Evolutionary conservation across 2,113 vertebrate genomes (phyloP), one percentile per base, ranked within the genome.

Genomic region (Notarius lentiginosus): DNA sequence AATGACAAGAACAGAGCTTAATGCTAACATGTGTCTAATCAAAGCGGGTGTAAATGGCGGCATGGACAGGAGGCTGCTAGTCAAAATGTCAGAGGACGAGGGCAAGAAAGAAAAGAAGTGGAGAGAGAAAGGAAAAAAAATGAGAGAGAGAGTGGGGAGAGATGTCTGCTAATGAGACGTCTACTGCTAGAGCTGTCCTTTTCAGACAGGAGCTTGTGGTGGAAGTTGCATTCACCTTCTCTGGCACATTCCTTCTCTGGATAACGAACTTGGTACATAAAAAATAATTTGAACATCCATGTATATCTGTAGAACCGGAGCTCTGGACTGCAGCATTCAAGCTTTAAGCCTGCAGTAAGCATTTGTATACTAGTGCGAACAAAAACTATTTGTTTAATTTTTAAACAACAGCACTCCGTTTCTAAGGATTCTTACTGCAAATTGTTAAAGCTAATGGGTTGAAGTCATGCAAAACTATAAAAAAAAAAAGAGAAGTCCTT

Each of bases 11-110:
- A 49, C 34, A 85, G 79, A 49, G 86, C 82, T 82, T 87, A 82
- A 73, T 51, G 75, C 66, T 84, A 73, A 83, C 79, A 24, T 72
- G 51, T 79, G 76, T 86, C 68, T 85, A 79, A 85, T 87, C 68
- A 83, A 86, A 84, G 83, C 14, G 9, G 66, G 66, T 72, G 82
- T 84, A 84, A 84, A 84, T 72, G 72, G 79, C 53, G 4, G 77
- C 81, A 56, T 75, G 82, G 65, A 79, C 84, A 73, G 55, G 58
- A 17, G 24, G 5, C 65, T 11, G 30, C n/a, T 81, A 81, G 79
- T 47, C 79, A 81, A 81, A 81, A 81, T 81, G 79, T 81, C 56
- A 81, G 30, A 61, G 18, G 18, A 41, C 47, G 30, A 47, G 79
- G 79, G 79, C 60, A 55, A 47, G 17, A 75, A 41, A 1, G 73